These are phyloP conservation scores for Orthonyx spaldingii DNA, from an alignment of 2,113 vertebrate species.

Conservation along the genomic window DNA sequence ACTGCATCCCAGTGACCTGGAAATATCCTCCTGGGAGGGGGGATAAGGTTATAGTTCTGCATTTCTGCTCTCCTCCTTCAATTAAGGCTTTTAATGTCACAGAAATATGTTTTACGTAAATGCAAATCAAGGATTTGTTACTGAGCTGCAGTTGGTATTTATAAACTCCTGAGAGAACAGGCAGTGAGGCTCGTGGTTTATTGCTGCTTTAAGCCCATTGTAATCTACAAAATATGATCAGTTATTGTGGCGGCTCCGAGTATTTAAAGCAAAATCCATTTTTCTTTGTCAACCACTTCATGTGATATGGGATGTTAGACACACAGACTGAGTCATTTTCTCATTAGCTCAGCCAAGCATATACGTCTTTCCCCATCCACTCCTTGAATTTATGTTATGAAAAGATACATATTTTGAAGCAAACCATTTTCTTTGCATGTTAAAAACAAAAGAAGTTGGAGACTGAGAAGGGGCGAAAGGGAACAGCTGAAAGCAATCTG, in stretches of 20 bases:
- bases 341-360: conserved; percentile 52
- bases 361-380: background rate
- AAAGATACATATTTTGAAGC: conserved; percentile 57
- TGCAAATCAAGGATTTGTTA: background rate
- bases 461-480: background rate
- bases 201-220: background rate
- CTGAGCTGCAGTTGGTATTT: background rate
- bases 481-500: background rate
- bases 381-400: conserved; percentile 37
- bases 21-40: background rate
- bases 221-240: conserved; percentile 22
- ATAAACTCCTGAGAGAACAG: background rate
- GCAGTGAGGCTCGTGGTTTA: background rate
- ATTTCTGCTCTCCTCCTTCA: background rate
- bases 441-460: conserved; percentile 18
- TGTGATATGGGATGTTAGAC: background rate
- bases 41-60: background rate
- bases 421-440: background rate
- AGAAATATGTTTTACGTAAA: background rate
- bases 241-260: background rate
- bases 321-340: conserved; percentile 8
- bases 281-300: conserved; percentile 66
- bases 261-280: conserved; percentile 54
- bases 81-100: background rate
- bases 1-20: background rate